These are phyloP conservation scores for Conus betulinus DNA, from an alignment of 1,140 invertebrate species.

Conservation along the genomic window DNA sequence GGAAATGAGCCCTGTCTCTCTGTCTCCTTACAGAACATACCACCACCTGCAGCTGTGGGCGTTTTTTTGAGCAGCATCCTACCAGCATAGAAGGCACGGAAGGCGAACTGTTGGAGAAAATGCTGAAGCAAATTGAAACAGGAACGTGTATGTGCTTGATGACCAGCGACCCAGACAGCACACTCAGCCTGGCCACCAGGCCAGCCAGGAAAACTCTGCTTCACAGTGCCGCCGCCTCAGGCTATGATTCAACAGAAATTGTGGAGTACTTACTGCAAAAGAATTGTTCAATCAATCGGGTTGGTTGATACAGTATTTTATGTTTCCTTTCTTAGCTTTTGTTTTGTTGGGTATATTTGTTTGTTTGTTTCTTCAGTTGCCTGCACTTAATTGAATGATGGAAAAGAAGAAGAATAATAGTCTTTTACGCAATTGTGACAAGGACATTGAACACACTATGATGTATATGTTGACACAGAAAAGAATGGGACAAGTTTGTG, in stretches of 20 bases:
- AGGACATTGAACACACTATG: too few relatives aligned
- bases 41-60: slow-evolving; percentile 43
- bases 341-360: too few relatives aligned
- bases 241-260: slow-evolving; percentile 16
- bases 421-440: too few relatives aligned
- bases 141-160: slow-evolving; percentile 44
- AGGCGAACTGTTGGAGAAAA: slow-evolving; percentile 11
- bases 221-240: slow-evolving; percentile 29
- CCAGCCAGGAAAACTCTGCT: slow-evolving; percentile 27
- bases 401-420: too few relatives aligned
- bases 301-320: background rate
- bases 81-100: slow-evolving; percentile 38
- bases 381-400: too few relatives aligned
- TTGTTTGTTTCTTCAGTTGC: too few relatives aligned
- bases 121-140: slow-evolving; percentile 24
- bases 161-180: background rate
- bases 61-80: slow-evolving; percentile 52
- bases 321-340: too few relatives aligned
- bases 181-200: background rate
- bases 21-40: slow-evolving; percentile 4
- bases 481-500: too few relatives aligned
- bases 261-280: slow-evolving; percentile 32
- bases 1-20: background rate
- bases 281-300: slow-evolving; percentile 27
- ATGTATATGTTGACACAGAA: too few relatives aligned